Evolutionary conservation across 2,888 invertebrate genomes (phyloP), one percentile per base, ranked within the genome.

Genomic region (Abrostola tripartita): DNA sequence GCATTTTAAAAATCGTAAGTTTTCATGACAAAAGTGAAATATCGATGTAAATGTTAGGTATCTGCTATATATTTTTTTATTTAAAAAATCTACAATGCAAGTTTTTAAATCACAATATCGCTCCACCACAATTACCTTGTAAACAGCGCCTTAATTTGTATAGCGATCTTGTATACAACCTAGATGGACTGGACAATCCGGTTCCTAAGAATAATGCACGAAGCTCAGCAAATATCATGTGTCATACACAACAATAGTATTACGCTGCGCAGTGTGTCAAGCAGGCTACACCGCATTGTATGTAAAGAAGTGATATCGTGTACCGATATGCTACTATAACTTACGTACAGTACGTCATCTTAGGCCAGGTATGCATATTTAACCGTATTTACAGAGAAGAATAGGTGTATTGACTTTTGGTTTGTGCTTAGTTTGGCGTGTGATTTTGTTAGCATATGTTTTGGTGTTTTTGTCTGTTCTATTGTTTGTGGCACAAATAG

Each of bases 251-350:
- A 83, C 79, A 77, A 82, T 81, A 65, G 78, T 67, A 59, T 65
- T 68, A 66, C 64, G 65, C 61, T 61, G 62, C 71, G 69, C 71
- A 79, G 78, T 67, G 74, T 69, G 82, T 78, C 74, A 74, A 63
- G 71, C 68, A 52, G 67, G 69, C 52, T 61, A 75, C 65, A 71
- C n/a, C 11, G 63, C 73, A 83, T 84, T 84, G 84, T 84, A 83
- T 83, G 81, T 57, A 71, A 84, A 84, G 73, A 24, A 65, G 56
- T 51, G 64, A 71, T 70, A 70, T 68, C 73, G 66, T 56, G 66
- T 72, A 67, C 60, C 51, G 72, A 70, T 71, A 72, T 54, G 64
- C 61, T 56, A 69, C 61, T 56, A 11, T 44, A 14, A 40, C 42
- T 44, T 11, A 11, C 9, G 8, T 38, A 57, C 0, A 35, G 14